A percentile compares a stretch with the other conserved stretches of the same genome.
These are phyloP conservation scores for Stenodema calcarata DNA, from an alignment of 2,888 invertebrate genomes.

Conservation along the genomic window DNA sequence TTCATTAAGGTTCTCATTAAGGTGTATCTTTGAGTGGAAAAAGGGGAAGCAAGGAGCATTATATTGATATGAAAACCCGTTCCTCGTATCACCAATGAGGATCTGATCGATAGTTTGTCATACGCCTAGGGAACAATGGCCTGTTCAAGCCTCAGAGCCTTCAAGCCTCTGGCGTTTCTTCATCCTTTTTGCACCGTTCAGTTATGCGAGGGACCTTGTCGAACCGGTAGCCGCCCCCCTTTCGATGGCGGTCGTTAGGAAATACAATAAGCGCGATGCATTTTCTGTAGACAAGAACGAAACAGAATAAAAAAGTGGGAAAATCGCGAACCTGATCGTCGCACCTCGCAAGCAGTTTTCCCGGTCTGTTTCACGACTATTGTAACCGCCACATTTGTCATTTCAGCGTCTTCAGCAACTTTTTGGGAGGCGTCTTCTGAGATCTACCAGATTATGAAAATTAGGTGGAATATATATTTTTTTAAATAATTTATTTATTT, in stretches of 20 bases:
- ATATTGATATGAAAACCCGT: background rate
- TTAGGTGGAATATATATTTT: too few species aligned
- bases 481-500: too few species aligned
- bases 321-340: background rate
- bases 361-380: background rate
- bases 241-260: background rate
- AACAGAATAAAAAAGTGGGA: background rate
- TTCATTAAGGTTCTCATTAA: too few species aligned
- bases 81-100: background rate
- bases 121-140: slow-evolving; percentile 13
- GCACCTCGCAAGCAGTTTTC: background rate
- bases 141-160: background rate
- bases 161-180: background rate
- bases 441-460: too few species aligned
- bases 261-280: background rate
- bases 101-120: slow-evolving; percentile 34
- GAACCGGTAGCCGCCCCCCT: background rate
- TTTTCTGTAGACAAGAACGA: background rate
- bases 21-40: background rate
- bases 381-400: background rate
- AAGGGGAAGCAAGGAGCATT: background rate
- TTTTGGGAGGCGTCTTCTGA: background rate
- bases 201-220: background rate
- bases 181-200: background rate
- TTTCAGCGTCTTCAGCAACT: background rate